Evolutionary conservation across 2,888 invertebrate genomes (phyloP), one percentile per base, ranked within the genome.

Genomic region (Tricholauxania praeusta): DNA sequence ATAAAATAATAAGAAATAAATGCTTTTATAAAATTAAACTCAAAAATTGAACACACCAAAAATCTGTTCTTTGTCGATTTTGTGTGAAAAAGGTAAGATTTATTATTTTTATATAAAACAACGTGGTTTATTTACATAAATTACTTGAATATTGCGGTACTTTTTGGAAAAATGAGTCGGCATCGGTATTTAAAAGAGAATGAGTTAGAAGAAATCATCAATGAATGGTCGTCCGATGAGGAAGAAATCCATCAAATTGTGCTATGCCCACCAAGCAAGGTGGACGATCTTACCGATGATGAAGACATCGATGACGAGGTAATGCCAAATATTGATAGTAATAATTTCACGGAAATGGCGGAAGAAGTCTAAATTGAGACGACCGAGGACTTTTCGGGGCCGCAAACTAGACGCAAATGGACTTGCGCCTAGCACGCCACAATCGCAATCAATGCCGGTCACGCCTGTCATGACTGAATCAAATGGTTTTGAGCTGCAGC

Each of bases 231-330:
- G 28, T 28, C 28, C 3, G 28, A 28, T 28, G 4, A 28, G 28
- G 28, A 53, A 17, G 28, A 28, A 28, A 28, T 28, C 4, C 2
- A 28, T 28, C 28, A 28, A 28, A 28, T 28, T 28, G 4, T 28
- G 28, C 28, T 28, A 4, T 28, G 28, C 28, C 28, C 28, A 28
- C 28, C 28, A 28, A 4, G 28, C 28, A 28, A 28, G 28, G 28
- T 28, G 28, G 28, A 8, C 1, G 53, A 12, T 15, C 7, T 17
- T 17, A 53, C 17, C 53, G 53, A n/a, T n/a, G 14, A 3, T 3
- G 52, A 52, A 52, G 52, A 52, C 52, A 52, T 52, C 52, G 52
- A 52, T 52, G 52, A 52, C 52, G 52, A 52, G 52, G 14, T 52
- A 53, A 53, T 53, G 53, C 53, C n/a, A 53, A 53, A 14, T 17